Percentiles rank a stretch among this genome's conserved stretches.
phyloP scores from a whole-genome alignment of 2,797 vertebrate species.

The Syndactyla subalaris region DNA sequence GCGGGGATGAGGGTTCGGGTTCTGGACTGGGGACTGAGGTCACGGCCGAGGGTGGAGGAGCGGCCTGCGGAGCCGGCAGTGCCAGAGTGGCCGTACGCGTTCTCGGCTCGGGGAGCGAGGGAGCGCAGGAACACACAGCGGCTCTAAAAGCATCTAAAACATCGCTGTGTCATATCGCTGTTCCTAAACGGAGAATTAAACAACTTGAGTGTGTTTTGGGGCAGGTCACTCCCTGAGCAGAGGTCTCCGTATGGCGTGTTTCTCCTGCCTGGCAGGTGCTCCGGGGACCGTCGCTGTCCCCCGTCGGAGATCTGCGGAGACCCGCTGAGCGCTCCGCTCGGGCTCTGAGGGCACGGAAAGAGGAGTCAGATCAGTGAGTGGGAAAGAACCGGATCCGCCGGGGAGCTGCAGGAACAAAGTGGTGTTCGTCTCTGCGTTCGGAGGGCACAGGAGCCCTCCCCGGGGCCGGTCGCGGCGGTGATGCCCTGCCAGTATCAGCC shows the following conservation, averaged over 20 bases:
- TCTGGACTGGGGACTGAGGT: no score
- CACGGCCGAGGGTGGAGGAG: no score
- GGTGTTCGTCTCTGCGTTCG: neutral
- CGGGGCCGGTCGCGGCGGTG: no score
- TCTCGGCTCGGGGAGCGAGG: no score
- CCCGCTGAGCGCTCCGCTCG: neutral
- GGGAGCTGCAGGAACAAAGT: neutral
- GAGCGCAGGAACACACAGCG: neutral
- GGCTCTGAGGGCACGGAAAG: neutral
- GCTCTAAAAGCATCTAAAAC: neutral
- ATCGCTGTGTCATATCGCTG: neutral
- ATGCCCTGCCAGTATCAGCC: no score
- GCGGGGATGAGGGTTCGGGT: no score
- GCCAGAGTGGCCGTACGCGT: no score
- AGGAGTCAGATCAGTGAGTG: neutral
- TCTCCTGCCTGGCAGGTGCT: neutral
- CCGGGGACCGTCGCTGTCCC: neutral
- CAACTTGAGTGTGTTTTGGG: rapidly evolving
- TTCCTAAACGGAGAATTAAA: neutral
- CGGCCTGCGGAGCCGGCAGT: no score
- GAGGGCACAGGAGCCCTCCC: no score
- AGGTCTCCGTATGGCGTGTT: rapidly evolving
- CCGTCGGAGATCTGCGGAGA: rapidly evolving
- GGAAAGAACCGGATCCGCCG: neutral
- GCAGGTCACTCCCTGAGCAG: neutral